Percentiles rank a stretch among this genome's conserved stretches.
phyloP scores from a whole-genome alignment of 2,888 invertebrate species.

The Odontocolon sp. region DNA sequence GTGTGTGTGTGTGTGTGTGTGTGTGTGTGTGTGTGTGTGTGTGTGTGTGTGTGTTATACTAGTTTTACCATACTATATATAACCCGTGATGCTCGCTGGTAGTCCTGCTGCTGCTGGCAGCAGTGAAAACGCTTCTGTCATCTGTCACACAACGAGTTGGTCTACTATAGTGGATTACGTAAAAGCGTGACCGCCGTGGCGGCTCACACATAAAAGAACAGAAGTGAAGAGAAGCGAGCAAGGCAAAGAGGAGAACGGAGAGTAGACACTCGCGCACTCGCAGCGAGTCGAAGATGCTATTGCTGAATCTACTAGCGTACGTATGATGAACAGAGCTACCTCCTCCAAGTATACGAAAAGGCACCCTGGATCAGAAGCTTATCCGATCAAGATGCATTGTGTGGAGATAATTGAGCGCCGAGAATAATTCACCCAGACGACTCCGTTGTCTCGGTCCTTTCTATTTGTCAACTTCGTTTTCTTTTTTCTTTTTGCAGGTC shows the following conservation, averaged over 20 bases:
- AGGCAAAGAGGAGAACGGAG: constrained; percentile 19
- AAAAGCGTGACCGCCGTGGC: constrained; percentile 60
- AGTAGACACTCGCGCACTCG: constrained; percentile 17
- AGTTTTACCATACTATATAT: constrained; percentile 58
- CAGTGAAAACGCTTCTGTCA: constrained; percentile 73
- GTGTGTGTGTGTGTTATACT: neutral
- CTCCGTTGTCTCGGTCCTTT: neutral
- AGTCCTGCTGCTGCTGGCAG: constrained; percentile 66
- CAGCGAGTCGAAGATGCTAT: constrained; percentile 20
- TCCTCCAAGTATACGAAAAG: constrained; percentile 1
- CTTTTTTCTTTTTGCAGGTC: neutral
- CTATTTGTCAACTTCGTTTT: neutral
- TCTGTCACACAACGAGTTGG: constrained; percentile 70
- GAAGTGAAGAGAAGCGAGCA: neutral
- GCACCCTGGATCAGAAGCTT: too few relatives aligned
- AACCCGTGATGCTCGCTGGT: constrained; percentile 61
- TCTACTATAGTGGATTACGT: constrained; percentile 68
- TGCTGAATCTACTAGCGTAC: neutral
- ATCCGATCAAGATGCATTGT: constrained; percentile 56
- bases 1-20: too few relatives aligned
- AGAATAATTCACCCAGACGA: constrained; percentile 62
- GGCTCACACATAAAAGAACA: neutral
- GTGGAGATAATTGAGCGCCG: constrained; percentile 66
- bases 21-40: too few relatives aligned
- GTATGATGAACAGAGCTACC: neutral